Conservation (phyloP, 1,140 invertebrate species). For the Chrysomallon squamiferum region DNA sequence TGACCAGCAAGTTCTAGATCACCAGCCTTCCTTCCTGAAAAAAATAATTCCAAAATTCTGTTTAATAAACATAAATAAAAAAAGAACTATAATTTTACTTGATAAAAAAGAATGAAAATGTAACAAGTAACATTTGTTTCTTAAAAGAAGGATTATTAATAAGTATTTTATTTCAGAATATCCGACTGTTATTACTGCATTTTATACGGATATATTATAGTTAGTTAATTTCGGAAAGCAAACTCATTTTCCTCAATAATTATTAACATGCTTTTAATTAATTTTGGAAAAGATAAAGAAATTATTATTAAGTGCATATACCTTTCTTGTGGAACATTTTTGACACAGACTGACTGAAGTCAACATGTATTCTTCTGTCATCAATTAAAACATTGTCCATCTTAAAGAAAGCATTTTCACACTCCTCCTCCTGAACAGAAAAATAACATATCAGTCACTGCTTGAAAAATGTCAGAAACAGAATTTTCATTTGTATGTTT, state of each 20-base stretch:
- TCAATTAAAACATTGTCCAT: conserved; percentile 99
- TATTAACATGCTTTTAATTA: no score
- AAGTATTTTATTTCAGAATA: no score
- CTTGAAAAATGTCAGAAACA: no score
- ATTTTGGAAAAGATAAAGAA: no score
- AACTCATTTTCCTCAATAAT: no score
- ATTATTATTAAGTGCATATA: no score
- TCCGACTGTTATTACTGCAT: no score
- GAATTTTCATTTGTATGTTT: no score
- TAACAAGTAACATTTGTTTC: background rate
- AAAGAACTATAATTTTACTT: background rate
- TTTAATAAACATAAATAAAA: background rate
- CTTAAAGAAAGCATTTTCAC: conserved; percentile 99
- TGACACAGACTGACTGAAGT: conserved; percentile 98
- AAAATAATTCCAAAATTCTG: background rate
- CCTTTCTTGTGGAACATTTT: conserved; percentile 66
- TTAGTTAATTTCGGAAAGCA: no score
- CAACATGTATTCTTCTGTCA: conserved; percentile 97
- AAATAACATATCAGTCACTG: conserved; percentile 13
- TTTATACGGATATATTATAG: no score
- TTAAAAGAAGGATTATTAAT: no score
- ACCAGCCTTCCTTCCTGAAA: conserved; percentile 19
- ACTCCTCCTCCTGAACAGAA: conserved; percentile 78
- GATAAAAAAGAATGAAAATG: background rate
- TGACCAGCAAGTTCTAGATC: conserved; percentile 22